Evolutionary conservation across 2,797 vertebrate species (phyloP).

Genomic region (Phrynocephalus forsythii): DNA sequence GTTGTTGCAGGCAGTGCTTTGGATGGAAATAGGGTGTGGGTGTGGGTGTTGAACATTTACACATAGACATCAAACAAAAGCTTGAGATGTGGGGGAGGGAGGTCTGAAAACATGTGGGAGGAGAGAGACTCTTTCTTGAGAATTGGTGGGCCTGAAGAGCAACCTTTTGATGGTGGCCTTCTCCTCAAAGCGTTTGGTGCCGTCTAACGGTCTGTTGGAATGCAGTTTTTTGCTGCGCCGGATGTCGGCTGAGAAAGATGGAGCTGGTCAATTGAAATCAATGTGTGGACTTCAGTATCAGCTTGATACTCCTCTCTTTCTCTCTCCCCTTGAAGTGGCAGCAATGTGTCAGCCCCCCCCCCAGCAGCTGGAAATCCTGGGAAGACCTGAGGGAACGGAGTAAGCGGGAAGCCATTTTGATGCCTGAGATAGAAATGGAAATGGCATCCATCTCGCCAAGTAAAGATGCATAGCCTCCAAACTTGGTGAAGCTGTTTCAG

Average conservation of each 20-base stretch:
- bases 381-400: not conserved
- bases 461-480: not conserved
- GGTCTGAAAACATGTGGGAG: not conserved
- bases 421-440: not conserved
- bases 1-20: slow-evolving; percentile 7
- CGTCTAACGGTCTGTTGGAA: not conserved
- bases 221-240: not conserved
- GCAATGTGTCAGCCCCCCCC: not conserved
- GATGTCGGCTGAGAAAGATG: not conserved
- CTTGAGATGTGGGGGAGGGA: not conserved
- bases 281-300: not conserved
- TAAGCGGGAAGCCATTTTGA: not conserved
- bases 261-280: not conserved
- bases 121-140: not conserved
- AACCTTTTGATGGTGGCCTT: not conserved
- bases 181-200: not conserved
- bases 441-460: not conserved
- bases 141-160: not conserved
- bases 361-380: not conserved
- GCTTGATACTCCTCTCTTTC: not conserved
- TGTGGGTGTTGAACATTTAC: slow-evolving; percentile 4
- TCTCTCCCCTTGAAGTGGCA: not conserved
- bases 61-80: not conserved
- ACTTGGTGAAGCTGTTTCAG: not conserved
- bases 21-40: not conserved